Evolutionary conservation across 2,888 invertebrate species (phyloP).

Genomic region (Prenolepis imparis): DNA sequence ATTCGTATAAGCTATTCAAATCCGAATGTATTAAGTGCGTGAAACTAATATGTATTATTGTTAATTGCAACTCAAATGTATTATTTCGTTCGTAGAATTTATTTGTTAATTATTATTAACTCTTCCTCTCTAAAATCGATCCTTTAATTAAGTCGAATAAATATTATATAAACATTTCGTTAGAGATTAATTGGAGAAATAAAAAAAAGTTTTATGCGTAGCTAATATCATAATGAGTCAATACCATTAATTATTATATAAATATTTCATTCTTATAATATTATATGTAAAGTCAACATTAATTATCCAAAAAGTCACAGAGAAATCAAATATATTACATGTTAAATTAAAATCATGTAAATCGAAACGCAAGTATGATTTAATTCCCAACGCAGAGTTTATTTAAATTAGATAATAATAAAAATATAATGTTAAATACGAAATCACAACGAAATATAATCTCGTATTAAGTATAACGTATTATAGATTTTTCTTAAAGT

Average conservation of each 20-base stretch:
- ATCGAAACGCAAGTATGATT: background rate
- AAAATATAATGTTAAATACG: background rate
- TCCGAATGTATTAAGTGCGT: constrained; percentile 19
- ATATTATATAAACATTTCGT: background rate
- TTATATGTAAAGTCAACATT: background rate
- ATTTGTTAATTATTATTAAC: constrained; percentile 42
- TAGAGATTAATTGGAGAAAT: constrained; percentile 28
- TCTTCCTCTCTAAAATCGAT: background rate
- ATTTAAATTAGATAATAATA: background rate
- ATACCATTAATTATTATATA: background rate
- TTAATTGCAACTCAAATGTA: constrained; percentile 42
- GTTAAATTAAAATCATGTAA: background rate
- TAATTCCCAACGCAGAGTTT: background rate
- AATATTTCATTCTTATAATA: background rate
- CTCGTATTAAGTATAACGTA: background rate
- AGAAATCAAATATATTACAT: background rate
- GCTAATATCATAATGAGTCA: background rate
- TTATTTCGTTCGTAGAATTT: constrained; percentile 33
- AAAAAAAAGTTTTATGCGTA: background rate
- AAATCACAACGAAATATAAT: background rate
- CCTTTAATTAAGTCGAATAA: background rate
- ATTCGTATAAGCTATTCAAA: constrained; percentile 10
- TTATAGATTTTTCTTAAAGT: background rate
- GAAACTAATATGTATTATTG: constrained; percentile 26
- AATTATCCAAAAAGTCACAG: background rate